Evolutionary conservation across 2,888 invertebrate species (phyloP).

Genomic region (Blastobasis adustella): DNA sequence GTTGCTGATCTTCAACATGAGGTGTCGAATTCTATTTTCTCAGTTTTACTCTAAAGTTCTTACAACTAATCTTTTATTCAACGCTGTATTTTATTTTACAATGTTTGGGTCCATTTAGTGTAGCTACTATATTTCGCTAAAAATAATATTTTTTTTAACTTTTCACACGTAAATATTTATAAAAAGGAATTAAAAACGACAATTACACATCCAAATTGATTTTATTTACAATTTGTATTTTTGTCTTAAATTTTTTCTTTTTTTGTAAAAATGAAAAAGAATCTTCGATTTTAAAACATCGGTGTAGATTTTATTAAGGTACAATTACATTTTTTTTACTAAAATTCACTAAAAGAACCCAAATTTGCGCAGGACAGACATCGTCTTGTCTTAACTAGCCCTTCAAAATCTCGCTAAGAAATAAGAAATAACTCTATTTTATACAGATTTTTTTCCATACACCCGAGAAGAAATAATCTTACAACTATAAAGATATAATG

Average conservation of each 20-base stretch:
- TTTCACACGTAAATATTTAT: constrained; percentile 1
- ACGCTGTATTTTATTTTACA: constrained; percentile 49
- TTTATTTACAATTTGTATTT: constrained; percentile 51
- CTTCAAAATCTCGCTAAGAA: constrained; percentile 54
- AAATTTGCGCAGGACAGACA: constrained; percentile 51
- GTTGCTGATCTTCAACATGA: constrained; percentile 26
- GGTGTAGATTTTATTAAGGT: too few species aligned
- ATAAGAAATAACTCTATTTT: constrained; percentile 49
- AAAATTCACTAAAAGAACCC: constrained; percentile 53
- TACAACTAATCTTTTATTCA: constrained; percentile 42
- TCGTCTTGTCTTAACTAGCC: constrained; percentile 50
- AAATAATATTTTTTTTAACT: constrained; percentile 23
- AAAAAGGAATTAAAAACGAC: constrained; percentile 8
- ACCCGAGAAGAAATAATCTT: constrained; percentile 54
- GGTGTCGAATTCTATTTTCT: constrained; percentile 37
- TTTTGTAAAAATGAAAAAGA: constrained; percentile 15
- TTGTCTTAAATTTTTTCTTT: constrained; percentile 9
- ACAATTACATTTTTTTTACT: constrained; percentile 9
- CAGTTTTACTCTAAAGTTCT: constrained; percentile 41
- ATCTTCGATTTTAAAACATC: constrained; percentile 4
- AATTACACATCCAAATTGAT: constrained; percentile 33
- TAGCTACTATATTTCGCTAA: constrained; percentile 31
- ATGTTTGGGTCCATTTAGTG: constrained; percentile 59
- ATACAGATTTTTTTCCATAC: constrained; percentile 66
- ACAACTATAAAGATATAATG: constrained; percentile 38